A percentile compares a stretch with the other conserved stretches of the same genome.
phyloP scores from a whole-genome alignment of 2,888 invertebrate species.

The Suillia variegata region DNA sequence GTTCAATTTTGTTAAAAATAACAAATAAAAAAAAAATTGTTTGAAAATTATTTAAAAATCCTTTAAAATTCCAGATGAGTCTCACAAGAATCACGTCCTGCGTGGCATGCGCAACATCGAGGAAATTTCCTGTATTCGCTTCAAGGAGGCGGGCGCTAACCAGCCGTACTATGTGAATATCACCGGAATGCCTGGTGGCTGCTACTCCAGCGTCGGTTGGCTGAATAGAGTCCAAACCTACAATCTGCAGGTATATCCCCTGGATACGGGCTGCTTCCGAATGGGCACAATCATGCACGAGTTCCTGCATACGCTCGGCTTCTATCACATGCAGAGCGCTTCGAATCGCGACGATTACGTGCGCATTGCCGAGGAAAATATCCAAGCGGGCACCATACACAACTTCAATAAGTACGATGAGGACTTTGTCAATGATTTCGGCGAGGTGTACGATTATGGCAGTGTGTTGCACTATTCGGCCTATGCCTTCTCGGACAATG shows the following conservation, averaged over 20 bases:
- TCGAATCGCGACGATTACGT: conserved; percentile 75
- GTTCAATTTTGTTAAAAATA: no score
- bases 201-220: conserved; percentile 78
- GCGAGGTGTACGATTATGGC: conserved; percentile 74
- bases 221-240: conserved; percentile 59
- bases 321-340: conserved; percentile 80
- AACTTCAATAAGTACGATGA: conserved; percentile 73
- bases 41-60: no score
- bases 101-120: conserved; percentile 75
- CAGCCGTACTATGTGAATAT: conserved; percentile 44
- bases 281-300: conserved; percentile 73
- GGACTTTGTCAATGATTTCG: conserved; percentile 66
- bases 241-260: conserved; percentile 44
- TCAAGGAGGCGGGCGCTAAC: conserved; percentile 66
- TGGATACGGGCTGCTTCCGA: conserved; percentile 54
- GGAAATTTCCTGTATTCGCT: conserved; percentile 73
- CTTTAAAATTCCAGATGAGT: conserved; percentile 44
- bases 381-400: conserved; percentile 64
- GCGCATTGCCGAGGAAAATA: conserved; percentile 62
- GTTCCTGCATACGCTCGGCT: conserved; percentile 77
- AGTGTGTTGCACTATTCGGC: conserved; percentile 82
- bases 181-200: conserved; percentile 64
- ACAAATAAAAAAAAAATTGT: neutral
- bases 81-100: conserved; percentile 68
- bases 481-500: conserved; percentile 74